Conservation (phyloP, 2,113 vertebrate genomes). For the Anolis carolinensis region DNA sequence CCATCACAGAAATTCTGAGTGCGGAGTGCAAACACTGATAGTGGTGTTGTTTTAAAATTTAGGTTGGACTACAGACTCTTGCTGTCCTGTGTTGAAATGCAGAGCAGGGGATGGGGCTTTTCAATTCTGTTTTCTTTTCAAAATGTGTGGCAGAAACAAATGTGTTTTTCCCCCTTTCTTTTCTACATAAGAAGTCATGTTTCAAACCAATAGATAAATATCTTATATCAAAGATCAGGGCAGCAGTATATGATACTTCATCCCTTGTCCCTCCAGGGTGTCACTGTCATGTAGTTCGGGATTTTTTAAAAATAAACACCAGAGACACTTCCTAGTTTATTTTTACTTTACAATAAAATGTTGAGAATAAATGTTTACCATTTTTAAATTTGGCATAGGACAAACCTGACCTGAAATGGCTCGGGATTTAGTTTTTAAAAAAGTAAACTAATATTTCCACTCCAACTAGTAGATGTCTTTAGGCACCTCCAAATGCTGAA, state of each 20-base stretch:
- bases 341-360: constrained; percentile 14
- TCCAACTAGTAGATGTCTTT: constrained; percentile 45
- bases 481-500: constrained; percentile 35
- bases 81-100: constrained; percentile 21
- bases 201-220: constrained; percentile 54
- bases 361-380: too few species aligned
- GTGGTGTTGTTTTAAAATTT: too few species aligned
- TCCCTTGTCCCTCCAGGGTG: constrained; percentile 27
- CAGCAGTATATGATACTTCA: constrained; percentile 29
- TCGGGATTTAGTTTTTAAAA: constrained; percentile 23
- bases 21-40: constrained; percentile 17
- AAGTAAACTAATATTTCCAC: constrained; percentile 45
- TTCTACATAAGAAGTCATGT: constrained; percentile 20
- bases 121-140: constrained; percentile 35
- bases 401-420: constrained; percentile 9
- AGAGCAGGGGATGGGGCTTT: constrained; percentile 43
- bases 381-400: neutral
- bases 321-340: neutral
- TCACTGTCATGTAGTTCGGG: neutral
- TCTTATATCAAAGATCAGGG: constrained; percentile 34
- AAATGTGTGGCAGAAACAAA: constrained; percentile 45
- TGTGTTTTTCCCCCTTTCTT: constrained; percentile 35
- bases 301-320: too few species aligned
- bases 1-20: too few species aligned
- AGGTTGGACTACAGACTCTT: constrained; percentile 7